Evolutionary conservation across 2,888 invertebrate genomes (phyloP), one percentile per base, ranked within the genome.

Genomic region (Stenoptilia bipunctidactyla): DNA sequence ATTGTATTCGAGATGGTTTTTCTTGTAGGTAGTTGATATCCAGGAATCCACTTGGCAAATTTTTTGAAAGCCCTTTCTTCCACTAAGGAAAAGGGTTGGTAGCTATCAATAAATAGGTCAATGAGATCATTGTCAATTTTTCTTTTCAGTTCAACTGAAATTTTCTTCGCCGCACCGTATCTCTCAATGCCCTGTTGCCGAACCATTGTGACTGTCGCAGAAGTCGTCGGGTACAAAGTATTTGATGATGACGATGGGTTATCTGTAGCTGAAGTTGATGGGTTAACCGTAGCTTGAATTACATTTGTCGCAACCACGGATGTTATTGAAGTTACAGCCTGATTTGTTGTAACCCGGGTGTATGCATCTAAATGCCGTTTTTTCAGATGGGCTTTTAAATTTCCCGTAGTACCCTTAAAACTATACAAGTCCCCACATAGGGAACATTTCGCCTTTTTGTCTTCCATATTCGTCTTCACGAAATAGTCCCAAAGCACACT

Each of bases 21-120:
- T 13, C 52, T 25, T 2, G 50, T 42, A 1, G 50, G 53, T 4
- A 50, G 38, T 13, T 42, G 9, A 38, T 53, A 53, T 0, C 52
- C 52, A 0, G 55, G 52, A 39, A 55, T 52, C 49, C 50, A 53
- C 1, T 45, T 27, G 12, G 38, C 40, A 37, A 50, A 46, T 37
- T 51, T 53, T 41, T 30, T 40, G 38, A 53, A 53, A 0, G 47
- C 36, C n/a, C 48, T 41, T 44, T 56, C 51, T 41, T 56, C 50
- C 1, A 56, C 53, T 5, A 53, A 38, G 0, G 46, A 45, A 39
- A 53, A 53, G 1, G 52, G 53, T 12, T 53, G 53, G 37, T 46
- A 52, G 1, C 42, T 36, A 25, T 50, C 49, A 1, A 39, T 43
- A 15, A 40, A 50, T 35, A 50, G 15, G 13, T 46, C 43, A 1